These are phyloP conservation scores for Staurois parvus DNA, from an alignment of 2,797 vertebrate species.

Conservation along the genomic window DNA sequence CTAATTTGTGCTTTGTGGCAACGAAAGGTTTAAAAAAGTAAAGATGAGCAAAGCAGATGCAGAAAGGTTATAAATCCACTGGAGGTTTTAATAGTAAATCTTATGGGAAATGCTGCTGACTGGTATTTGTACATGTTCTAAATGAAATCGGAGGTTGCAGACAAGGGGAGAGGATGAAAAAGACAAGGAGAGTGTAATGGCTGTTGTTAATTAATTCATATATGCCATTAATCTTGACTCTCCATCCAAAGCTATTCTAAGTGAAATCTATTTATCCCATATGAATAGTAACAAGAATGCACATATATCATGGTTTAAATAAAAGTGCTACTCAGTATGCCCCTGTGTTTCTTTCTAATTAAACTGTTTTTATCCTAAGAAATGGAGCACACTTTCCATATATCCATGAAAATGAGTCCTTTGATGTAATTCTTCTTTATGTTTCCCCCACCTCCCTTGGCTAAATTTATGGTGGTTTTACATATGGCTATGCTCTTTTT, in stretches of 20 bases:
- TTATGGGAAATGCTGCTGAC: slow-evolving; percentile 57
- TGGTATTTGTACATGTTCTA: slow-evolving; percentile 63
- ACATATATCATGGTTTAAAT: slow-evolving; percentile 63
- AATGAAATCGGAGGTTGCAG: slow-evolving; percentile 63
- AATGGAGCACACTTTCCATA: slow-evolving; percentile 23
- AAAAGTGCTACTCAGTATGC: slow-evolving; percentile 44
- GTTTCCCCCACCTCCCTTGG: neutral
- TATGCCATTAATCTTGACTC: slow-evolving; percentile 71
- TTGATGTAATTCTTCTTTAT: slow-evolving; percentile 33
- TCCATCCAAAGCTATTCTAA: slow-evolving; percentile 67
- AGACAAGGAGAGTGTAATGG: slow-evolving; percentile 62
- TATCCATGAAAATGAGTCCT: slow-evolving; percentile 24
- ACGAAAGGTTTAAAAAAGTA: slow-evolving; percentile 50
- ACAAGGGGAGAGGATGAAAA: slow-evolving; percentile 62
- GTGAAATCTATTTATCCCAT: slow-evolving; percentile 64
- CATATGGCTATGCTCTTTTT: slow-evolving; percentile 1
- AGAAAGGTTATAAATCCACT: slow-evolving; percentile 60
- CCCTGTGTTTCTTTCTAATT: slow-evolving; percentile 58
- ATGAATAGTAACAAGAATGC: slow-evolving; percentile 67
- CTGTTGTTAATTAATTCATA: slow-evolving; percentile 75
- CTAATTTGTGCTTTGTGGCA: neutral
- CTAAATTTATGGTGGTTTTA: neutral
- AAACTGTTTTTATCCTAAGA: slow-evolving; percentile 55
- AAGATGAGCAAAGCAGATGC: slow-evolving; percentile 54
- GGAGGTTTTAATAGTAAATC: slow-evolving; percentile 58